Evolutionary conservation across 2,888 invertebrate species (phyloP).

Genomic region (Cyclophora albipunctata): DNA sequence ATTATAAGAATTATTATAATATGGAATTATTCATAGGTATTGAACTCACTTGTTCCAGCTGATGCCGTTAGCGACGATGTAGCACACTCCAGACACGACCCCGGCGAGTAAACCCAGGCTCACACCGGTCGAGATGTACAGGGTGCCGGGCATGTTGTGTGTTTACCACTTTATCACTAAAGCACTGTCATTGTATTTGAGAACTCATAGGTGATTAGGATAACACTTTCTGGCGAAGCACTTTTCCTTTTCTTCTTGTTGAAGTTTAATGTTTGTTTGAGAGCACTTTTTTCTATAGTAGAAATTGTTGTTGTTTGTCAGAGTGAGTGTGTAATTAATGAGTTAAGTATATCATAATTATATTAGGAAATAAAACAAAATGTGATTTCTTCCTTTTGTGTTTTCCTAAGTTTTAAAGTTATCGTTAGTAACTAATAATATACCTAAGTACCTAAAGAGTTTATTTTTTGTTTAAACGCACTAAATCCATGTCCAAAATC

Average conservation of each 20-base stretch:
- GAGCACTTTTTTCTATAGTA: neutral
- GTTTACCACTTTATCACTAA: constrained; percentile 3
- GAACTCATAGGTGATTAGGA: neutral
- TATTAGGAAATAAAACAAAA: too few species aligned
- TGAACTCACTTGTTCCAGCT: constrained; percentile 70
- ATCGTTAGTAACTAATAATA: too few species aligned
- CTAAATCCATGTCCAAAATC: too few species aligned
- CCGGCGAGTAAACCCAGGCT: constrained; percentile 81
- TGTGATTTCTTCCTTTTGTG: too few species aligned
- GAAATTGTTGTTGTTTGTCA: neutral
- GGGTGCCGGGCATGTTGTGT: constrained; percentile 68
- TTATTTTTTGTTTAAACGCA: too few species aligned
- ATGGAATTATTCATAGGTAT: too few species aligned
- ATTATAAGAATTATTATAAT: too few species aligned
- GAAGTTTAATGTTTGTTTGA: neutral
- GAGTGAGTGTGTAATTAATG: too few species aligned
- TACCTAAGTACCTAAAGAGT: too few species aligned
- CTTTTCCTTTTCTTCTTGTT: neutral
- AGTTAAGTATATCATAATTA: too few species aligned
- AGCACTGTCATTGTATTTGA: constrained; percentile 3
- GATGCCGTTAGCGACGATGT: constrained; percentile 74
- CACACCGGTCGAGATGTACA: constrained; percentile 75
- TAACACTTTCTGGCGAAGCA: too few species aligned
- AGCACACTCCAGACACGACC: constrained; percentile 81
- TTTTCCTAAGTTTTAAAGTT: too few species aligned